These are phyloP conservation scores for Trematocara zebra DNA, from an alignment of 2,113 vertebrate species.

Conservation along the genomic window DNA sequence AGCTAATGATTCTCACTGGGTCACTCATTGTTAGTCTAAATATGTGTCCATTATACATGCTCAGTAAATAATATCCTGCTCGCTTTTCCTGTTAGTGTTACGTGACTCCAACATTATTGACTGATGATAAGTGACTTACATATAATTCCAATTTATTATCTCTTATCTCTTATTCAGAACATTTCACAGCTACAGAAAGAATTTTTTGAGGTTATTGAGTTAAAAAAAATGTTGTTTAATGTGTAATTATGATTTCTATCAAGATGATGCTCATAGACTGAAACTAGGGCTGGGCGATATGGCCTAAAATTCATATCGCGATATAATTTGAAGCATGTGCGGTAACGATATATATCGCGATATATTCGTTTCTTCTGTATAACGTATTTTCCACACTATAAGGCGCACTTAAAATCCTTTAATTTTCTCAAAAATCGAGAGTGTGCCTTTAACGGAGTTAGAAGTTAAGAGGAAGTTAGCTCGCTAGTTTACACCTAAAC, in stretches of 20 bases:
- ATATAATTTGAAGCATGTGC: too few species aligned
- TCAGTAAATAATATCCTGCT: neutral
- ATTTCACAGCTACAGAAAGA: neutral
- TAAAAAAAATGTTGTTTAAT: neutral
- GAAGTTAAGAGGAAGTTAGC: too few species aligned
- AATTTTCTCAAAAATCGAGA: too few species aligned
- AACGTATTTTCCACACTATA: too few species aligned
- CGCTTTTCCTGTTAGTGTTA: neutral
- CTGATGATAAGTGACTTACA: neutral
- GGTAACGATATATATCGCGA: too few species aligned
- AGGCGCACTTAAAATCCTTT: too few species aligned
- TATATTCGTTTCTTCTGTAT: too few species aligned
- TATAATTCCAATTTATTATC: neutral
- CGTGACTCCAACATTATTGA: neutral
- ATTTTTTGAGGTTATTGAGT: neutral
- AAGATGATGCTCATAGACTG: neutral
- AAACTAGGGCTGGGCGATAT: too few species aligned
- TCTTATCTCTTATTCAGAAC: neutral
- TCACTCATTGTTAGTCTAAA: neutral
- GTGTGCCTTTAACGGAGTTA: too few species aligned
- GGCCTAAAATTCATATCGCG: too few species aligned
- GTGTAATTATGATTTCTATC: neutral
- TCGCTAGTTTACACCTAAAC: too few species aligned
- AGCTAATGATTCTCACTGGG: neutral
- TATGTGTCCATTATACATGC: neutral